Percentiles rank a stretch among this genome's conserved stretches.
These are phyloP conservation scores for Drosophila aldrichi DNA, from an alignment of 2,888 invertebrate species.

Conservation along the genomic window DNA sequence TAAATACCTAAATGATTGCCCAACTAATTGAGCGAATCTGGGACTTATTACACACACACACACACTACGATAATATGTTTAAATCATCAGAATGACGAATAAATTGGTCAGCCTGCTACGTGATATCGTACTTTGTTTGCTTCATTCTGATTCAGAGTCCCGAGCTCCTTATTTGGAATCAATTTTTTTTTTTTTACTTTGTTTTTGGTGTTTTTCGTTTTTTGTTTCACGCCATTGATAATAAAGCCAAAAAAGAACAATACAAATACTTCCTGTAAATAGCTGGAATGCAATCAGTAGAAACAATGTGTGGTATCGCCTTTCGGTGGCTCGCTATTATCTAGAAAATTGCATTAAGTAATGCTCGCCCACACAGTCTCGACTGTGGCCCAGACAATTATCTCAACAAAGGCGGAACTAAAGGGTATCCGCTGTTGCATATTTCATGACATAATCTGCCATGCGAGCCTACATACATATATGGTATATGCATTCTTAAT, in stretches of 20 bases:
- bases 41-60: neutral
- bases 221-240: neutral
- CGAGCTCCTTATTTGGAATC: neutral
- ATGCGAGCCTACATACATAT: neutral
- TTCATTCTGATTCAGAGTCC: constrained; percentile 26
- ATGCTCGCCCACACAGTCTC: neutral
- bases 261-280: constrained; percentile 42
- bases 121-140: constrained; percentile 29
- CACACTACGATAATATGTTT: constrained; percentile 15
- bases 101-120: constrained; percentile 11
- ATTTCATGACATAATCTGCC: neutral
- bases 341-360: constrained; percentile 1
- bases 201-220: constrained; percentile 14
- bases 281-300: constrained; percentile 14
- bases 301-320: neutral
- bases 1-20: constrained; percentile 7
- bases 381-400: constrained; percentile 20
- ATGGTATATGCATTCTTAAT: neutral
- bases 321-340: constrained; percentile 10
- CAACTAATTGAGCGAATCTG: constrained; percentile 3
- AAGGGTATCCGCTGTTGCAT: neutral
- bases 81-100: constrained; percentile 27
- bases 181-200: neutral
- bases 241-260: constrained; percentile 17
- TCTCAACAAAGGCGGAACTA: constrained; percentile 19